A percentile compares a stretch with the other conserved stretches of the same genome.
Evolutionary conservation across 2,888 invertebrate genomes (phyloP).

Genomic region (Nephrotoma flavescens): DNA sequence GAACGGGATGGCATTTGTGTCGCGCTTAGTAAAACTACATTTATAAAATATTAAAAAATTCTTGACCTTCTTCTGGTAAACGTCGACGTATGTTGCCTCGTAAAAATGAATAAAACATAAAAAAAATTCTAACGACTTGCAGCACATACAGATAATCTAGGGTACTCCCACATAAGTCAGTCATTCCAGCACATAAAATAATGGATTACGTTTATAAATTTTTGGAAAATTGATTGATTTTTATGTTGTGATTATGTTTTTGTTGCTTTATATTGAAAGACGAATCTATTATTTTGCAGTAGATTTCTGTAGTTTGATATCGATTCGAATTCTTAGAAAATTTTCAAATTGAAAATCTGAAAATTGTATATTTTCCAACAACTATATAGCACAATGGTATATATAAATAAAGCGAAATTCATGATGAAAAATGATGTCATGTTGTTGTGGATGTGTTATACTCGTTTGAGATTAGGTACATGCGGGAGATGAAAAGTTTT

Average conservation of each 20-base stretch:
- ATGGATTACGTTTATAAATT: background rate
- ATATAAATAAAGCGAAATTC: background rate
- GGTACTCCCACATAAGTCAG: background rate
- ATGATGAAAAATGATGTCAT: background rate
- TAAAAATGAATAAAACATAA: background rate
- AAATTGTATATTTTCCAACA: background rate
- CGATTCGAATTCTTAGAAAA: background rate
- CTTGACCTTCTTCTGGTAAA: background rate
- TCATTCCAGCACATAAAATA: background rate
- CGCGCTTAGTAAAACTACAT: background rate
- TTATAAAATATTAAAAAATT: background rate
- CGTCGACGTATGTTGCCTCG: background rate
- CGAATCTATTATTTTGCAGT: background rate
- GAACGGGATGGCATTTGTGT: background rate
- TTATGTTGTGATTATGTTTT: background rate
- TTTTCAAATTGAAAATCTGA: background rate
- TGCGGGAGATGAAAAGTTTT: background rate
- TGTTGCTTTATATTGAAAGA: background rate
- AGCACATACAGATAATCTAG: background rate
- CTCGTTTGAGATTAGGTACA: background rate
- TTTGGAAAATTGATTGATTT: background rate
- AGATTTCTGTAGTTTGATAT: background rate
- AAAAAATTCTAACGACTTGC: background rate
- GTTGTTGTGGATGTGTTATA: background rate
- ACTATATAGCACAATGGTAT: background rate